These are phyloP conservation scores for Saiga tatarica DNA, from an alignment of 2,113 vertebrate species.

Conservation along the genomic window DNA sequence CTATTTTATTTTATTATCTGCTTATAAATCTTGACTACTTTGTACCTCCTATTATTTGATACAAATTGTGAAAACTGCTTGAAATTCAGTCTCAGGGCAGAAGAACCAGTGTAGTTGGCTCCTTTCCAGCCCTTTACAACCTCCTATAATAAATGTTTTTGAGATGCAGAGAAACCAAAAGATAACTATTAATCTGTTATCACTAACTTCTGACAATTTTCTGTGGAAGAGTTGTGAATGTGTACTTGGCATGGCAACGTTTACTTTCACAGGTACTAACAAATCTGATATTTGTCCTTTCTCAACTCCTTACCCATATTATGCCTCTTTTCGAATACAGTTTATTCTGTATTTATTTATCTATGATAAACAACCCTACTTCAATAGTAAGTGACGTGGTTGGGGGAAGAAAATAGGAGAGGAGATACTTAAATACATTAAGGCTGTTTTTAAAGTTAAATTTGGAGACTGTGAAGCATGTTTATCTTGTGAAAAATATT, in stretches of 20 bases:
- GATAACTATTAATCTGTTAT: neutral
- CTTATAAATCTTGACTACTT: neutral
- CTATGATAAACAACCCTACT: neutral
- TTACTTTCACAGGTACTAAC: neutral
- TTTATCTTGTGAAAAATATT: conserved; percentile 5
- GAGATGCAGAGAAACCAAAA: neutral
- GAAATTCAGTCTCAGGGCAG: neutral
- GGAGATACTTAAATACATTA: neutral
- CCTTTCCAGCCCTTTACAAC: neutral
- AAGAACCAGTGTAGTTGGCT: neutral
- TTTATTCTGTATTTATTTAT: conserved; percentile 21
- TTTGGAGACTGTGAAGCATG: conserved; percentile 4
- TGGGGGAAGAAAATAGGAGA: neutral
- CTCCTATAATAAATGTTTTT: neutral
- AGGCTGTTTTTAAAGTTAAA: neutral
- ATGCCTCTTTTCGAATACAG: neutral
- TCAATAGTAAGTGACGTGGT: neutral
- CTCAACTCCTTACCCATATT: neutral
- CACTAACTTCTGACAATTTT: neutral
- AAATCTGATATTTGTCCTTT: neutral
- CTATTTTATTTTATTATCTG: conserved; percentile 5
- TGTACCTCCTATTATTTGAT: neutral
- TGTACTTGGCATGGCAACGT: neutral
- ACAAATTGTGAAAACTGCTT: neutral
- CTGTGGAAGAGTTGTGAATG: neutral